Evolutionary conservation across 2,113 vertebrate genomes (phyloP).

Genomic region (Mormyrus iriodes): DNA sequence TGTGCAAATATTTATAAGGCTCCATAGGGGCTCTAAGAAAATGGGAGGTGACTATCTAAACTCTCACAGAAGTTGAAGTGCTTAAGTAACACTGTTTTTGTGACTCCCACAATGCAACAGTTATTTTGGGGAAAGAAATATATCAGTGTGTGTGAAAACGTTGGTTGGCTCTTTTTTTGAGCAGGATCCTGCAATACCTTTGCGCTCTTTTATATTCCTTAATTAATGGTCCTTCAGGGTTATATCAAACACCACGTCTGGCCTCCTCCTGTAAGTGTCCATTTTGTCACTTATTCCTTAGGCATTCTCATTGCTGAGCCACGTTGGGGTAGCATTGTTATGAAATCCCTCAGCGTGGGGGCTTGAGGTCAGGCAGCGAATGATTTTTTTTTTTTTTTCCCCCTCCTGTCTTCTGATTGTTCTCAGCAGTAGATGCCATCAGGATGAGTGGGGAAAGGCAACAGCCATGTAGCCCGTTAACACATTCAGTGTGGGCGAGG

Average conservation of each 20-base stretch:
- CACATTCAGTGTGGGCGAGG: background rate
- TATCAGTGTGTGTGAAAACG: background rate
- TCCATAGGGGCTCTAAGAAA: slow-evolving; percentile 41
- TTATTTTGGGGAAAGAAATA: background rate
- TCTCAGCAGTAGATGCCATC: background rate
- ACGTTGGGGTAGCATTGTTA: background rate
- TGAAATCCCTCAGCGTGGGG: background rate
- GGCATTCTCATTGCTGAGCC: background rate
- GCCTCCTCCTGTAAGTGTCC: background rate
- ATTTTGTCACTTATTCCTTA: background rate
- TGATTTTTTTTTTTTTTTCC: background rate
- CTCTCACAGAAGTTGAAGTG: slow-evolving; percentile 36
- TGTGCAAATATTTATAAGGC: slow-evolving; percentile 61
- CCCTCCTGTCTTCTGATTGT: background rate
- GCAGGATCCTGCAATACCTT: background rate
- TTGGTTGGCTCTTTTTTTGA: background rate
- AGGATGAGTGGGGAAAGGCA: background rate
- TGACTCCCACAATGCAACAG: background rate
- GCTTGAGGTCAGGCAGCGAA: background rate
- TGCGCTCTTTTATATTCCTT: background rate
- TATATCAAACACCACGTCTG: background rate
- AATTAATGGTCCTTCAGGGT: background rate
- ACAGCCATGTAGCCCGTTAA: background rate
- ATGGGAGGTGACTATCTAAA: slow-evolving; percentile 49
- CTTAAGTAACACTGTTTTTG: background rate